phyloP scores from a whole-genome alignment of 2,888 invertebrate species.

The Tenthredo amoena region DNA sequence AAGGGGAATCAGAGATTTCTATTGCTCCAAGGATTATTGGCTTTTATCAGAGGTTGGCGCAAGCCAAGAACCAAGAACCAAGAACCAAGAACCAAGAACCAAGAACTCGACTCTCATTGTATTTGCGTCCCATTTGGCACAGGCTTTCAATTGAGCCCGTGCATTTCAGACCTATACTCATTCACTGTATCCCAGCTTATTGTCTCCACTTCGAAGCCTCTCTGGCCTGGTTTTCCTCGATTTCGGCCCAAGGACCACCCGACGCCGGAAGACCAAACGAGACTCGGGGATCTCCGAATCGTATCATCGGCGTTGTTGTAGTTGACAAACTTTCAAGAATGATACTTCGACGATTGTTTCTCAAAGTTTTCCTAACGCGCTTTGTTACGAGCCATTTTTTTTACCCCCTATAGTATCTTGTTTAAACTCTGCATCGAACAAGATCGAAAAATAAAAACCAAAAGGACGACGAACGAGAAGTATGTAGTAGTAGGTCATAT shows the following conservation, averaged over 20 bases:
- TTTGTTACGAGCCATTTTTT: slow-evolving; percentile 2
- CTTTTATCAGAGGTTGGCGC: slow-evolving; percentile 70
- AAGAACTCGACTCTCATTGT: slow-evolving; percentile 64
- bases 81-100: slow-evolving; percentile 40
- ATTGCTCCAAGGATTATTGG: slow-evolving; percentile 71
- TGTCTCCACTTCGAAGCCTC: slow-evolving; percentile 63
- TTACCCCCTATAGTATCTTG: neutral
- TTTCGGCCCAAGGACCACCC: neutral
- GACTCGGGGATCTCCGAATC: slow-evolving; percentile 17
- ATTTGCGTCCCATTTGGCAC: slow-evolving; percentile 73
- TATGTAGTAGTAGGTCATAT: too few relatives aligned
- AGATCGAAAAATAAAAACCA: neutral
- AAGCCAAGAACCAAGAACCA: slow-evolving; percentile 64
- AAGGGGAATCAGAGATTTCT: slow-evolving; percentile 60
- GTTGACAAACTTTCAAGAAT: slow-evolving; percentile 43
- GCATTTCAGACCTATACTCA: slow-evolving; percentile 66
- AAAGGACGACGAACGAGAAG: neutral
- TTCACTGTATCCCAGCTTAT: slow-evolving; percentile 65
- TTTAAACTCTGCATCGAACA: neutral
- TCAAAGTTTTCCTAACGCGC: slow-evolving; percentile 19
- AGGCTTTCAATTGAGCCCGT: slow-evolving; percentile 69
- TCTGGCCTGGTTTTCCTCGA: slow-evolving; percentile 59
- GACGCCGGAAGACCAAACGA: slow-evolving; percentile 45
- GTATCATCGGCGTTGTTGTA: slow-evolving; percentile 40
- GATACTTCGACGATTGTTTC: slow-evolving; percentile 36